Base-by-base conservation (phyloP, 2,113 vertebrate genomes). In the Orientallactaga bullata region DNA sequence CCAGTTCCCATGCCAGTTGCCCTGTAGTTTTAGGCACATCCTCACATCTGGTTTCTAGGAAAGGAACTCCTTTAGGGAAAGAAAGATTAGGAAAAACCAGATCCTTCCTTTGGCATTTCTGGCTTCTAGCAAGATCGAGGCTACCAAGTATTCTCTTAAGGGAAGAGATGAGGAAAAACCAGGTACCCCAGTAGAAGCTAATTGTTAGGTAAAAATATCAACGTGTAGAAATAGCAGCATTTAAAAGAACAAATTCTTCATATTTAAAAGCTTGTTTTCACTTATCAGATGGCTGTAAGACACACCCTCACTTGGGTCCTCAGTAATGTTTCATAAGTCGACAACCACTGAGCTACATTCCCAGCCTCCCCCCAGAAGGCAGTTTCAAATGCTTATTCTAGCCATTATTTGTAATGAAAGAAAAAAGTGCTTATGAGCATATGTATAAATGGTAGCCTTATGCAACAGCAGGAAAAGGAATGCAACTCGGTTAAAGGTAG, bases 201-300 rank as follows among this genome's bases (percentile, higher is more conserved):
- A 30, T 21, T 90, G 28, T 92, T 85, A 28, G 23, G 15, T 0
- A 7, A 20, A 60, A 60, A 93, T 8, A 5, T 32, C 16, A 26
- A 81, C 39, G 80, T 81, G 20, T 60, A 91, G n/a, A 94, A 87
- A 66, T 26, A 37, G 15, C 1, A 93, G 58, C 72, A 76, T 68
- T 84, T 93, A 68, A 65, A 83, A 96, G 39, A n/a, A n/a, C 21
- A 74, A 85, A 2, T 35, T 4, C 66, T 93, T 93, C 82, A 71
- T 76, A 63, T 39, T 93, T 39, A 69, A 85, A n/a, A 20, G 47
- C 28, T 77, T 17, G 28, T 85, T 93, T 92, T 93, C 81, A 74
- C 30, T 51, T 28, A 60, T 69, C 37, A 69, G 55, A 55, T 55
- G 55, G 7, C 55, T 47, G 5, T 47, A 47, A 8, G 5, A 47